Evolutionary conservation across 2,888 invertebrate species (phyloP).

Genomic region (Temnothorax ravouxi): DNA sequence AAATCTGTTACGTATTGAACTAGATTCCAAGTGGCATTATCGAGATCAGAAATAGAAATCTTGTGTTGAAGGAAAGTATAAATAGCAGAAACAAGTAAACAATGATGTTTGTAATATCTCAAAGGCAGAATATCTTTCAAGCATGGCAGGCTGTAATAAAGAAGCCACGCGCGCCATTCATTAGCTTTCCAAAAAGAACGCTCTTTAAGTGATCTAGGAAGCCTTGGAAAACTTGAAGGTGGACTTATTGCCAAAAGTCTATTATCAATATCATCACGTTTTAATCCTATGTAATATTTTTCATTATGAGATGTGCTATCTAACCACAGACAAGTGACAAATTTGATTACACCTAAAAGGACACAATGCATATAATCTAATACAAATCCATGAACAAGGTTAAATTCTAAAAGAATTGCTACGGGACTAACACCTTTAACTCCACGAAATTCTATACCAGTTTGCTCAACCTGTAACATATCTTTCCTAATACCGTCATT

Average conservation of each 20-base stretch:
- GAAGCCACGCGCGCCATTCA: not conserved
- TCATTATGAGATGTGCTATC: not conserved
- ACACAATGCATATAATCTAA: constrained; percentile 6
- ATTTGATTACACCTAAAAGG: not conserved
- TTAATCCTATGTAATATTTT: constrained; percentile 11
- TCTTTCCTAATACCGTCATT: not conserved
- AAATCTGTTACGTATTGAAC: not conserved
- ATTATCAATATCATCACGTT: not conserved
- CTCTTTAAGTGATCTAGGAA: not conserved
- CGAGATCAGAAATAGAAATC: not conserved
- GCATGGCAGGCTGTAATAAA: not conserved
- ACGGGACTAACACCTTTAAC: not conserved
- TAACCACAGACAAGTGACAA: not conserved
- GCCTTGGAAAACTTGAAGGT: not conserved
- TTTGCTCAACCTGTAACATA: not conserved
- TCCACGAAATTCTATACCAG: not conserved
- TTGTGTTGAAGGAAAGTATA: not conserved
- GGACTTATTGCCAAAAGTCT: not conserved
- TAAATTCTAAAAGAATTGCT: not conserved
- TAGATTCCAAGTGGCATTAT: not conserved
- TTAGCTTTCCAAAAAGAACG: not conserved
- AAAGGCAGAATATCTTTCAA: not conserved
- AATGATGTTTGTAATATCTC: not conserved
- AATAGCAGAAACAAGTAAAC: not conserved
- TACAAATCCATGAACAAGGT: not conserved